Evolutionary conservation across 2,797 vertebrate species (phyloP).

Genomic region (Bovichtus variegatus): DNA sequence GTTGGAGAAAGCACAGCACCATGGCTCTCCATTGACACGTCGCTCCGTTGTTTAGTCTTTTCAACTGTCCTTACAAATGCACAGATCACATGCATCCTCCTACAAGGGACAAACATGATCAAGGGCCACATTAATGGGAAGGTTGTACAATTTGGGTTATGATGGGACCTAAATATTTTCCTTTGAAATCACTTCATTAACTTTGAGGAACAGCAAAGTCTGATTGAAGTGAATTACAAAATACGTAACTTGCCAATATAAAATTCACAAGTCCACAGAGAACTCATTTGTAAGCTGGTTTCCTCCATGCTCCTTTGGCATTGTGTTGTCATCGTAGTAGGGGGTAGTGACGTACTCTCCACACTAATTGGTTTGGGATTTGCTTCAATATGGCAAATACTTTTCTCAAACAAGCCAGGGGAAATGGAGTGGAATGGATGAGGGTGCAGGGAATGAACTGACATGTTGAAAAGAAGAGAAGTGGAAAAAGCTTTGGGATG

Average conservation of each 20-base stretch:
- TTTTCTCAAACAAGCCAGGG: constrained; percentile 20
- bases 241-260: constrained; percentile 10
- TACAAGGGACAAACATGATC: constrained; percentile 4
- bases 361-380: constrained; percentile 53
- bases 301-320: constrained; percentile 26
- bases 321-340: constrained; percentile 8
- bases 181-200: constrained; percentile 24
- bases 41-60: not conserved
- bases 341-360: constrained; percentile 18
- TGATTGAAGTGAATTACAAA: constrained; percentile 29
- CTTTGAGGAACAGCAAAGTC: not conserved
- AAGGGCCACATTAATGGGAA: constrained; percentile 1
- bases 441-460: not conserved
- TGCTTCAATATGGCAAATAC: constrained; percentile 32
- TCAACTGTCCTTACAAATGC: not conserved
- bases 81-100: not conserved
- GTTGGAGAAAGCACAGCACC: not conserved
- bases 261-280: constrained; percentile 40
- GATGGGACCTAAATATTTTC: constrained; percentile 7
- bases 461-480: constrained; percentile 26
- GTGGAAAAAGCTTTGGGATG: constrained; percentile 34
- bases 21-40: not conserved
- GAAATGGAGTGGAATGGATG: constrained; percentile 29
- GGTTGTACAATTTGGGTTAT: constrained; percentile 2
- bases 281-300: constrained; percentile 46